Evolutionary conservation across 2,888 invertebrate species (phyloP).

Genomic region (Hymenopus coronatus): DNA sequence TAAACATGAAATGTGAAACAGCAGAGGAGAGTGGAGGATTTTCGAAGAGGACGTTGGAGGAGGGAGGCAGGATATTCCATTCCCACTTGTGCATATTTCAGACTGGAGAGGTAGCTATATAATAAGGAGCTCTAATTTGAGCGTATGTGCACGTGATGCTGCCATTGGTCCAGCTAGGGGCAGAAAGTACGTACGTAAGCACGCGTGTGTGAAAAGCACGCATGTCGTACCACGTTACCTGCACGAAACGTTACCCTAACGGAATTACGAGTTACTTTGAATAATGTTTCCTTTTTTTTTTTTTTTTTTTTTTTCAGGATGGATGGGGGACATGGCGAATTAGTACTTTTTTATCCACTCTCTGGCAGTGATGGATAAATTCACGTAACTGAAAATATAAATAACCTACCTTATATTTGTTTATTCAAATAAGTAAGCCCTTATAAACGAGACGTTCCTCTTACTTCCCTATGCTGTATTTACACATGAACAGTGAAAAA

Average conservation of each 20-base stretch:
- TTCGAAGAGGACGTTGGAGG: neutral
- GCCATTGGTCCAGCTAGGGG: neutral
- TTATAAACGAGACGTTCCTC: neutral
- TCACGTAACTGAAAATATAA: neutral
- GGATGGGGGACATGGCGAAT: neutral
- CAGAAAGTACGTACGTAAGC: neutral
- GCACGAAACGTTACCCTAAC: neutral
- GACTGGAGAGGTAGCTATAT: neutral
- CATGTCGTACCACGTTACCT: neutral
- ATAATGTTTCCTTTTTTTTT: neutral
- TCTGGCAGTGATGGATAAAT: neutral
- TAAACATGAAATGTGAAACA: constrained; percentile 13
- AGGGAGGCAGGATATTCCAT: neutral
- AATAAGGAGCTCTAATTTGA: neutral
- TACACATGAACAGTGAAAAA: neutral
- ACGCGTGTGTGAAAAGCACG: neutral
- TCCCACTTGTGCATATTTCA: neutral
- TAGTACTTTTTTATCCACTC: neutral
- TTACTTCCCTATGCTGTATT: neutral
- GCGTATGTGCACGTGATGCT: neutral
- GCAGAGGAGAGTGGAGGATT: neutral
- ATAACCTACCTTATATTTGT: neutral
- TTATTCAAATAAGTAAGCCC: neutral
- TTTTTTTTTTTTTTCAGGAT: neutral
- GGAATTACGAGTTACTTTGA: neutral